phyloP scores from a whole-genome alignment of 1,140 invertebrate species.

The Formica selysi region DNA sequence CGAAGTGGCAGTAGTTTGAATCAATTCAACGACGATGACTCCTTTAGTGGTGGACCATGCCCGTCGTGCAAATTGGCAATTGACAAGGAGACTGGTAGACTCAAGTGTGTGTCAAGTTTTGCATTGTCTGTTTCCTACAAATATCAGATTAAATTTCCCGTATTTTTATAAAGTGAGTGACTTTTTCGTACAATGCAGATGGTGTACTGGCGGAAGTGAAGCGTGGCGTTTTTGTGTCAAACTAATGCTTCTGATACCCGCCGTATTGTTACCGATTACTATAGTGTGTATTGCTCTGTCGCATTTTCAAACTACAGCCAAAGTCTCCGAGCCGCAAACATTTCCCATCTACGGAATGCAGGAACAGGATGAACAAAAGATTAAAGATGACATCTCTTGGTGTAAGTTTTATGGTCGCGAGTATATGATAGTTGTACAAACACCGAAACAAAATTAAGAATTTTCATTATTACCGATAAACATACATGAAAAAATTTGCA shows the following conservation, averaged over 20 bases:
- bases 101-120: conserved; percentile 77
- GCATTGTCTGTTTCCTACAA: not conserved
- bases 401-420: conserved; percentile 58
- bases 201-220: conserved; percentile 82
- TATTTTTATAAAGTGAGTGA: not conserved
- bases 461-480: not conserved
- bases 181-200: conserved; percentile 70
- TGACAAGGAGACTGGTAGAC: conserved; percentile 83
- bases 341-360: conserved; percentile 57
- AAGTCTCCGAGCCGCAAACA: conserved; percentile 43
- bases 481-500: not conserved
- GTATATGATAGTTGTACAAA: not conserved
- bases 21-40: conserved; percentile 79
- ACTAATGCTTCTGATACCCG: conserved; percentile 82
- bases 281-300: conserved; percentile 83
- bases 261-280: conserved; percentile 80
- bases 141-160: not conserved
- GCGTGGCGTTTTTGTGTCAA: conserved; percentile 80
- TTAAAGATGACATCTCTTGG: conserved; percentile 44
- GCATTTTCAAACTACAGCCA: conserved; percentile 71
- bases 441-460: not conserved
- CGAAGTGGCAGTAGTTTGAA: conserved; percentile 73
- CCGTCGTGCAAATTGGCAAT: conserved; percentile 82
- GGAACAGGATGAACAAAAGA: conserved; percentile 50
- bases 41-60: conserved; percentile 79